Evolutionary conservation across 92 coral and sea anemone genomes (phyloP).

Genomic region (Isaurus tuberculatus): DNA sequence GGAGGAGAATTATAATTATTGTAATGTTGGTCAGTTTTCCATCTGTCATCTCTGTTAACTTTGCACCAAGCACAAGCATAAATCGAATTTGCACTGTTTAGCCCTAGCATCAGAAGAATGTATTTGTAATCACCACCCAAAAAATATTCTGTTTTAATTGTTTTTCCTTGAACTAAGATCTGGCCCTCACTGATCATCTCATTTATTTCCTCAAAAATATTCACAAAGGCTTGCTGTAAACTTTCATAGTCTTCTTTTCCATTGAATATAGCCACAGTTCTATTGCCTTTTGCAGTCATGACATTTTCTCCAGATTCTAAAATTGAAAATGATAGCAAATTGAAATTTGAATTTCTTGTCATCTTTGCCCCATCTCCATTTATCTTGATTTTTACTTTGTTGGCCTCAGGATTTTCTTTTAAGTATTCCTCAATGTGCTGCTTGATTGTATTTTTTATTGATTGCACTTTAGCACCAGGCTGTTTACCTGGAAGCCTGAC

Average conservation of each 20-base stretch:
- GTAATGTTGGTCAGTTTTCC: not conserved
- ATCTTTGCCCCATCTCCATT: too few species aligned
- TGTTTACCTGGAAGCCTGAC: not conserved
- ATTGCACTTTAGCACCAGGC: not conserved
- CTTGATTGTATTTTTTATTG: not conserved
- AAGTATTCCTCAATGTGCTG: not conserved
- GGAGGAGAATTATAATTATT: not conserved
- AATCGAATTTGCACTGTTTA: not conserved
- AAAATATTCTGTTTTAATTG: not conserved
- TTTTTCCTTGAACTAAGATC: not conserved
- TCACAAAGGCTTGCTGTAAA: conserved; percentile 34
- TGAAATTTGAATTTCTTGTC: too few species aligned
- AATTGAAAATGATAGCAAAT: not conserved
- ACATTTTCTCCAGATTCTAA: not conserved
- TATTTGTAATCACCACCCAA: not conserved
- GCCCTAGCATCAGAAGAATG: not conserved
- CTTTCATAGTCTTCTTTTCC: conserved; percentile 56
- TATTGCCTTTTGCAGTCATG: conserved; percentile 42
- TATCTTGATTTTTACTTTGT: too few species aligned
- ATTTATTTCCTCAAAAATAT: not conserved
- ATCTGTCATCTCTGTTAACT: not conserved
- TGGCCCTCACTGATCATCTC: not conserved
- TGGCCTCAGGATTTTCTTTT: not conserved
- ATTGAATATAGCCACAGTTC: conserved; percentile 56
- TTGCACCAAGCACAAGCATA: not conserved